Percentiles rank a stretch among this genome's conserved stretches.
phyloP scores from a whole-genome alignment of 2,797 vertebrate genomes.

The Limnodromus scolopaceus region DNA sequence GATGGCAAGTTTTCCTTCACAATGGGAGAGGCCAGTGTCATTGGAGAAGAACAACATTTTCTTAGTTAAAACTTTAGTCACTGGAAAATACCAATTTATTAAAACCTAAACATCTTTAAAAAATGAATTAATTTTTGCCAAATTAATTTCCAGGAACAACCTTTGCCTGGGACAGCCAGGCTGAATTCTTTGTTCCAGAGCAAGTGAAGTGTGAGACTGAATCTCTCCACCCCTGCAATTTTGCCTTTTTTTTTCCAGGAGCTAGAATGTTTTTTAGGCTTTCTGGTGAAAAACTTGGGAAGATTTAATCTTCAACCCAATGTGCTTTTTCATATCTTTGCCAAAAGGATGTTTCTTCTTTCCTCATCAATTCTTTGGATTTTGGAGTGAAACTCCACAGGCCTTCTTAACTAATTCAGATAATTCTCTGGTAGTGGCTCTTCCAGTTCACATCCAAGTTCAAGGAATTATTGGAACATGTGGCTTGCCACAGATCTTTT shows the following conservation, averaged over 20 bases:
- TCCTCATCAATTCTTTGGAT: neutral
- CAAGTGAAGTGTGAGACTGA: neutral
- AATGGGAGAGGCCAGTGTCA: neutral
- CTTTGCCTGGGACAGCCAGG: neutral
- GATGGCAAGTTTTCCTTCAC: neutral
- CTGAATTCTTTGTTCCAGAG: neutral
- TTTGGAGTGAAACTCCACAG: neutral
- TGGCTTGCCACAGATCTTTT: neutral
- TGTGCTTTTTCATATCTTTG: neutral
- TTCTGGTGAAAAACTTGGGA: neutral
- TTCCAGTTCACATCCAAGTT: neutral
- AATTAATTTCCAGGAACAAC: neutral
- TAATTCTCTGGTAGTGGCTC: neutral
- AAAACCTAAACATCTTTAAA: neutral
- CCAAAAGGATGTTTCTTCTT: neutral
- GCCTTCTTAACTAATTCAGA: neutral
- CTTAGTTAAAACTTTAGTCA: neutral
- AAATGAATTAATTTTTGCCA: neutral
- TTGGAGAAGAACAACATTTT: neutral
- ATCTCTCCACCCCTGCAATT: neutral
- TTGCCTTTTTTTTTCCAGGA: neutral
- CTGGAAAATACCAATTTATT: neutral
- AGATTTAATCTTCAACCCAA: neutral
- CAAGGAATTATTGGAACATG: neutral
- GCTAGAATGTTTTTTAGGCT: neutral